Percentiles rank a stretch among this genome's conserved stretches.
Evolutionary conservation across 2,888 invertebrate genomes (phyloP).

Genomic region (Tipula helvola): DNA sequence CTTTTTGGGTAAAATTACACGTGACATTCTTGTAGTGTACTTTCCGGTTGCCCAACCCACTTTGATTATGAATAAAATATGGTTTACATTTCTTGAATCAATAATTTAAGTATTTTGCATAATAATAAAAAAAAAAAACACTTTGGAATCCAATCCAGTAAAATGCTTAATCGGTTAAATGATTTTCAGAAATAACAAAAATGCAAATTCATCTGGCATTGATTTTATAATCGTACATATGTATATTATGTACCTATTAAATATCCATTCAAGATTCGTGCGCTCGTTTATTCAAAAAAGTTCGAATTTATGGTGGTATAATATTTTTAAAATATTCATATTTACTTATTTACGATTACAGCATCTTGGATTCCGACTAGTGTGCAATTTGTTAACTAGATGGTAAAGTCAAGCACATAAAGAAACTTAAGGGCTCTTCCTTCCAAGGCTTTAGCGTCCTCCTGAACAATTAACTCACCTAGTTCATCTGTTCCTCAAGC

Average conservation of each 20-base stretch:
- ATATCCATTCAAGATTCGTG: not conserved
- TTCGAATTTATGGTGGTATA: too few relatives aligned
- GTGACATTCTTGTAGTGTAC: not conserved
- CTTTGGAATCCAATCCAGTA: not conserved
- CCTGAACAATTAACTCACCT: too few relatives aligned
- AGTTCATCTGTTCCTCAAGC: too few relatives aligned
- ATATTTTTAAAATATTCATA: too few relatives aligned
- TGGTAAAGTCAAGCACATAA: too few relatives aligned
- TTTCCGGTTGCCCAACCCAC: not conserved
- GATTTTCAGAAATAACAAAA: not conserved
- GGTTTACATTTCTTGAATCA: not conserved
- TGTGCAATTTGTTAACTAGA: too few relatives aligned
- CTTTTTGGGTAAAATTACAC: not conserved
- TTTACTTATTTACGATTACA: too few relatives aligned
- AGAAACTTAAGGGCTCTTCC: too few relatives aligned
- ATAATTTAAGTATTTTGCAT: not conserved
- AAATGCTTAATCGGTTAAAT: not conserved
- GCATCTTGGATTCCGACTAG: too few relatives aligned
- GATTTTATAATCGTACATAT: not conserved
- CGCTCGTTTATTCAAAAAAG: too few relatives aligned
- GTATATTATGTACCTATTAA: not conserved
- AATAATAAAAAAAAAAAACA: not conserved
- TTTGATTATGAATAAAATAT: not conserved
- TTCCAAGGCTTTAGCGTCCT: too few relatives aligned
- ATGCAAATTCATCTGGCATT: not conserved